Base-by-base conservation (phyloP, 2,888 invertebrate species). In the Netelia virgata region DNA sequence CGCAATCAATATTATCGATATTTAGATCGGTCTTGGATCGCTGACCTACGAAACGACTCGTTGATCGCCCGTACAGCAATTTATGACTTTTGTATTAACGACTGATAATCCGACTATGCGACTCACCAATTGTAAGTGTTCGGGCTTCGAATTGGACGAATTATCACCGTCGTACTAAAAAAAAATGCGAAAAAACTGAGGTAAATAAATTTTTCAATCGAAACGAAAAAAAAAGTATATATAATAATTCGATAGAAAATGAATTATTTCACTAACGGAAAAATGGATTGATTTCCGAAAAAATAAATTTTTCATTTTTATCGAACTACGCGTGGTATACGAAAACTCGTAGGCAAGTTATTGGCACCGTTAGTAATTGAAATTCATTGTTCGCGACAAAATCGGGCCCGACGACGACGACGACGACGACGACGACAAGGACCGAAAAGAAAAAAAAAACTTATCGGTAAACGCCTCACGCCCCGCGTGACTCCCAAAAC, bases 381-480 rank as follows among this genome's bases (percentile, higher is more conserved):
- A 68, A 83, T 83, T 83, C 77, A 73, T 61, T 41, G 61, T 18
- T 43, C 18, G 68, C 61, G 68, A 68, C 43, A 77, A 74, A 78
- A 78, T 83, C 63, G 64, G 43, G 69, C 3, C 41, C 23, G 18
- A 36, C 64, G 41, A 66, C 20, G 36, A 59, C 64, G 41, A 66
- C 20, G 36, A 59, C 23, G 1, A 23, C 23, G 23, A 23, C 28
- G 5, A 28, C 28, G 28, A 28, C 3, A 28, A 28, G 28, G 18
- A 59, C 1, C 1, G 59, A 10, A 41, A 11, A 63, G 55, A 43
- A 66, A 68, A 70, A 81, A 53, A 36, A 43, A 53, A 18, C 73
- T 78, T 47, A 55, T 82, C 72, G 28, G 73, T 78, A 83, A 68
- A 78, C 69, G 61, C 73, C 69, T 83, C 78, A 78, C 83, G 78